Conservation (phyloP, 2,113 vertebrate species). For the Ictalurus furcatus region DNA sequence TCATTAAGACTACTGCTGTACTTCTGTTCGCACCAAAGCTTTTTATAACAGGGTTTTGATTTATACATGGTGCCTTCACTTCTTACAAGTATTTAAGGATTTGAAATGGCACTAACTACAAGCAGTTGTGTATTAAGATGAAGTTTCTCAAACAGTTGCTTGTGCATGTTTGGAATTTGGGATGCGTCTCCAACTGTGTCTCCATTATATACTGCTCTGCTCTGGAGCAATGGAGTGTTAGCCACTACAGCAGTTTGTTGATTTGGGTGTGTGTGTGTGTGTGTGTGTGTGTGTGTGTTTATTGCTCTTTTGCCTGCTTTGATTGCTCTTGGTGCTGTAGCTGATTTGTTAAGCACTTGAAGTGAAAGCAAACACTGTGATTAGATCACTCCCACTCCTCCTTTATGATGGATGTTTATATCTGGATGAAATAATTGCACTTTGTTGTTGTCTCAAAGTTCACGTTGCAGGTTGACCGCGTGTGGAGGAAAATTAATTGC, state of each 20-base stretch:
- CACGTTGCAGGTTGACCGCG: constrained; percentile 26
- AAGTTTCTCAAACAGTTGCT: neutral
- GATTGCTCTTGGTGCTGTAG: constrained; percentile 18
- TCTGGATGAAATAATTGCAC: constrained; percentile 23
- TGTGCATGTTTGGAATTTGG: constrained; percentile 1
- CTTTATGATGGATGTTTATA: constrained; percentile 33
- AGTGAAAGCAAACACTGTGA: constrained; percentile 8
- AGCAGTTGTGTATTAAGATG: neutral
- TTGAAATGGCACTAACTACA: neutral
- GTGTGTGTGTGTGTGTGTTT: neutral
- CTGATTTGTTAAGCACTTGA: constrained; percentile 25
- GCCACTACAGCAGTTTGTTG: neutral
- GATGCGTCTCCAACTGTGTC: neutral
- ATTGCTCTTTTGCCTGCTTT: neutral
- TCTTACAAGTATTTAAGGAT: neutral
- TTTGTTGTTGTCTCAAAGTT: constrained; percentile 35
- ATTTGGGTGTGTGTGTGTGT: neutral
- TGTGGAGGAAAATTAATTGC: constrained; percentile 36
- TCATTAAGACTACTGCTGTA: neutral
- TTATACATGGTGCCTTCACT: neutral
- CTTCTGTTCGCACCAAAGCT: neutral
- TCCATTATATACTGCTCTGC: neutral
- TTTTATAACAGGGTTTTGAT: neutral
- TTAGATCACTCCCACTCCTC: neutral
- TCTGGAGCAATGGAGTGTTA: neutral